Base-by-base conservation (phyloP, 2,797 vertebrate species). In the Gallinago solitaria region DNA sequence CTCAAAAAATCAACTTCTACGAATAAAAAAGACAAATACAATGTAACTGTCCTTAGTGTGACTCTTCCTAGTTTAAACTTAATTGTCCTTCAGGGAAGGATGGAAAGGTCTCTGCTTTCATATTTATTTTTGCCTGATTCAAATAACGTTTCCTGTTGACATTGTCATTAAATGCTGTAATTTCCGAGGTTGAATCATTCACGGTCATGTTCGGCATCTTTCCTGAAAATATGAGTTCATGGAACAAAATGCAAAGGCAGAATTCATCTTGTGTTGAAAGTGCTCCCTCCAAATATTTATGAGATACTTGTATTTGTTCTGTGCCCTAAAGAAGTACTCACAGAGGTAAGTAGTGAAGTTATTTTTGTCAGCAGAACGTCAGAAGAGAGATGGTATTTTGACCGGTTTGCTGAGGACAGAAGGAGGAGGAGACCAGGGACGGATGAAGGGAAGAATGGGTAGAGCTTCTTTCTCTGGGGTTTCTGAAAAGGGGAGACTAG, bases 111-210 rank as follows among this genome's bases (percentile, higher is more conserved):
- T 83, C 48, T 90, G 79, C 59, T 90, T 93, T 93, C 65, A 4
- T 93, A 95, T 88, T 97, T 95, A 87, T 88, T 96, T 96, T 90
- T 94, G 85, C 65, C 33, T 85, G 80, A 77, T 93, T 95, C 80
- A 95, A 48, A 81, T 95, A 92, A 92, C 6, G 1, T 71, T 95
- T 97, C 93, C 92, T 94, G 90, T 95, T 96, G 94, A 95, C 61
- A 35, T 93, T 96, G 74, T 70, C 91, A 78, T 93, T 67, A 90
- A 92, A 91, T 90, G 68, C 47, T 51, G 84, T 94, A 77, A 92
- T 96, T 95, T 97, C 94, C 87, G 78, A 93, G 41, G 13, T 32
- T 81, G 85, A 95, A 83, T 86, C 64, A 81, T 50, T 83, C 74
- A 64, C 0, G 0, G 35, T 87, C 5, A 9, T 24, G 27, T 88